Percentiles rank a stretch among this genome's conserved stretches.
phyloP scores from a whole-genome alignment of 2,888 invertebrate genomes.

The Pseudoips prasinana region DNA sequence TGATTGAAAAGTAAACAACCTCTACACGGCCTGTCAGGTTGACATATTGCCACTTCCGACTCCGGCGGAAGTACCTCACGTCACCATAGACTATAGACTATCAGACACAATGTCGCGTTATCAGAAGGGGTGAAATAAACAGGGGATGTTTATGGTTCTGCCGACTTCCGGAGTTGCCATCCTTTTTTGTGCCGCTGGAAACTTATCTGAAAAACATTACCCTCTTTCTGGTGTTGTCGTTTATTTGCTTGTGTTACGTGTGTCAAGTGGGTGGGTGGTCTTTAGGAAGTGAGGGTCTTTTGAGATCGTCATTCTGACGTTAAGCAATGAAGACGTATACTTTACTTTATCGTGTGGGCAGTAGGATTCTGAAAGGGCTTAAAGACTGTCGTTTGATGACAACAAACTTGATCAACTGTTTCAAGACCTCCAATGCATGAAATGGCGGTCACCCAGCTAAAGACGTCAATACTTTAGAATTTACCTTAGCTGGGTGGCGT shows the following conservation, averaged over 20 bases:
- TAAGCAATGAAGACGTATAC: too few relatives aligned
- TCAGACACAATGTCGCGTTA: constrained; percentile 30
- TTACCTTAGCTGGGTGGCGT: too few relatives aligned
- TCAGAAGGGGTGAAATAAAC: constrained; percentile 31
- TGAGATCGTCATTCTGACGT: too few relatives aligned
- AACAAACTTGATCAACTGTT: too few relatives aligned
- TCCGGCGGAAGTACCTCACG: constrained; percentile 28
- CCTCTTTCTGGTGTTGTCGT: neutral
- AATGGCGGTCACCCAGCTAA: too few relatives aligned
- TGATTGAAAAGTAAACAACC: constrained; percentile 1
- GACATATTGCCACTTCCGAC: constrained; percentile 33
- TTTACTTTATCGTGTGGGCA: too few relatives aligned
- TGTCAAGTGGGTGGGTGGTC: neutral
- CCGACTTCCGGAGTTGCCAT: constrained; percentile 28
- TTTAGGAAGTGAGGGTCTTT: neutral
- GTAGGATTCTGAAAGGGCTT: too few relatives aligned
- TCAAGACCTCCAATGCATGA: too few relatives aligned
- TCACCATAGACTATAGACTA: constrained; percentile 19
- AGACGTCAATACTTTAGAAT: too few relatives aligned
- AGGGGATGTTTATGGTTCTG: constrained; percentile 31
- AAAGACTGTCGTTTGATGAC: too few relatives aligned
- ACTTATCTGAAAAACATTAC: neutral
- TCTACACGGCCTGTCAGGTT: constrained; percentile 6
- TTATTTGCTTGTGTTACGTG: too few relatives aligned
- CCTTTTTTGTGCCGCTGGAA: constrained; percentile 15